Conservation (phyloP, 2,113 vertebrate genomes). For the Eudyptes chrysolophus region DNA sequence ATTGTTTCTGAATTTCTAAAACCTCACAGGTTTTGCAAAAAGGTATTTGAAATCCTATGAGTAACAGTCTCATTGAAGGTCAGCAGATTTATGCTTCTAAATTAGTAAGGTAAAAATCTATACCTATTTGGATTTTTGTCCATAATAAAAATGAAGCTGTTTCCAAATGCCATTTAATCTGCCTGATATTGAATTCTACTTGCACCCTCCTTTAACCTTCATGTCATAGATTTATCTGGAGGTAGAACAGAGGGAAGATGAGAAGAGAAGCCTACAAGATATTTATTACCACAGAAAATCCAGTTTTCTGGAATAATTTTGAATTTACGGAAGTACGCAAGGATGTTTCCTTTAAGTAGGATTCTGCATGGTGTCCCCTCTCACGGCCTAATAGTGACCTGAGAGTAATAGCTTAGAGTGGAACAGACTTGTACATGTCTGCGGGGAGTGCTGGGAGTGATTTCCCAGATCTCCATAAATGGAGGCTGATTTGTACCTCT, state of each 20-base stretch:
- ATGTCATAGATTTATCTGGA: not conserved
- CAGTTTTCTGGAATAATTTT: not conserved
- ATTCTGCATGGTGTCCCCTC: not conserved
- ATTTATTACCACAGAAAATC: not conserved
- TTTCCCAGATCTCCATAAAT: not conserved
- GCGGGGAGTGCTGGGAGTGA: not conserved
- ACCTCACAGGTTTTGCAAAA: not conserved
- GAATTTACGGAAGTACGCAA: accelerated
- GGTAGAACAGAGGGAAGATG: not conserved
- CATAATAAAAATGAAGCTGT: not conserved
- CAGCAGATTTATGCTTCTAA: not conserved
- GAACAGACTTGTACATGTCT: not conserved
- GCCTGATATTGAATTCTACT: not conserved
- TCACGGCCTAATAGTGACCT: not conserved
- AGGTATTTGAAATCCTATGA: not conserved
- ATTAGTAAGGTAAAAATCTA: not conserved
- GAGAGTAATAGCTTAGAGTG: not conserved
- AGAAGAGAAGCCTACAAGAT: not conserved
- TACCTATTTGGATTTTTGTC: not conserved
- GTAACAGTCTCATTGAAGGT: not conserved
- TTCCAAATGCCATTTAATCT: not conserved
- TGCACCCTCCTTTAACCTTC: not conserved
- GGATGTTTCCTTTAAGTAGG: not conserved
- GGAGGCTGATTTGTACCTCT: not conserved
- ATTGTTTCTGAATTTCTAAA: not conserved